Base-by-base conservation (phyloP, 2,113 vertebrate genomes). In the Montifringilla adamsi region DNA sequence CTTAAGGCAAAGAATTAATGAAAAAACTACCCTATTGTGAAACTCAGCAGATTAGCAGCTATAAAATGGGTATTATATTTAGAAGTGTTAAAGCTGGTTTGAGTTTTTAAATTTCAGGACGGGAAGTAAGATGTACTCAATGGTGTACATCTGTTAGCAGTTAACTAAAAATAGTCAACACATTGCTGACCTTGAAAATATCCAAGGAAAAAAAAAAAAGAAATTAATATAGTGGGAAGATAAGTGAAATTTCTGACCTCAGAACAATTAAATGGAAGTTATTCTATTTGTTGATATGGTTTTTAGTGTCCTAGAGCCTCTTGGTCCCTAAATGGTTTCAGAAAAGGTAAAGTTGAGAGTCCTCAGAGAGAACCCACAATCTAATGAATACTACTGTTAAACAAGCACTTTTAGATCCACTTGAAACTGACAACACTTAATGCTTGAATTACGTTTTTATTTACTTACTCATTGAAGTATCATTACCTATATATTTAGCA, bases 1-100 rank as follows among this genome's bases (percentile, higher is more conserved):
- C 93, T 97, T 60, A 72, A 97, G 95, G 94, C 93, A 96, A 97
- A 94, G 59, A 97, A 95, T 97, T 98, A 97, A 98, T 97, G 87
- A 96, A 96, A 95, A 95, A 84, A 44, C 37, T 92, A 86, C 49
- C 46, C 66, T 95, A 60, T 97, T 96, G 64, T 97, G 91, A 97
- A 95, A 96, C 35, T 46, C 53, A 96, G 87, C 89, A 97, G 97
- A 98, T 97, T 97, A 96, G 76, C 52, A 96, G 18, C 68, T 96
- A 91, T 95, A 89, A 97, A 97, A 83, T 59, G 8, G 28, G 41
- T 94, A 94, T 97, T 97, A 93, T 96, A 97, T 96, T 97, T 97
- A 96, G 88, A 90, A 97, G 27, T 87, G 53, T 93, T 96, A 93
- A 96, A 94, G 74, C 75, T 76, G 89, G n/a, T 96, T 96, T 88